Conservation (phyloP, 2,113 vertebrate genomes). For the Lophius piscatorius region DNA sequence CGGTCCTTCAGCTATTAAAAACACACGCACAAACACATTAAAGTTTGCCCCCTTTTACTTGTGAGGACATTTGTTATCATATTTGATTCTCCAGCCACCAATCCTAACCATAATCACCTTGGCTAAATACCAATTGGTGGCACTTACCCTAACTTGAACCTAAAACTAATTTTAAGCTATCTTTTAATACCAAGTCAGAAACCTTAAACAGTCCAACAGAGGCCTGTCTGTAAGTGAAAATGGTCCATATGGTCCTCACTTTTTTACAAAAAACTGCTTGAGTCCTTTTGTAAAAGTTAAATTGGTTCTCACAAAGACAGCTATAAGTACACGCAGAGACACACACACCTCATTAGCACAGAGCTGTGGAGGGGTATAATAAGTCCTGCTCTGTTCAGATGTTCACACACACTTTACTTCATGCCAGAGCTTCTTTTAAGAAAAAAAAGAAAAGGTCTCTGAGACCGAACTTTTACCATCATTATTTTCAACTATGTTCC, state of each 20-base stretch:
- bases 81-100: not conserved
- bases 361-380: constrained; percentile 51
- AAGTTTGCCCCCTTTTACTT: no score
- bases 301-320: not conserved
- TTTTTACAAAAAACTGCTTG: not conserved
- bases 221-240: not conserved
- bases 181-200: not conserved
- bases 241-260: not conserved
- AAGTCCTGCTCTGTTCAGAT: constrained; percentile 57
- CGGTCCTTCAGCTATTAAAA: constrained; percentile 48
- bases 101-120: no score
- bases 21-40: constrained; percentile 23
- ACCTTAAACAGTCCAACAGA: not conserved
- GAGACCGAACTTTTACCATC: constrained; percentile 29
- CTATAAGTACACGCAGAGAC: constrained; percentile 7
- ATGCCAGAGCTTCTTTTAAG: constrained; percentile 46
- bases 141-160: no score
- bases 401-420: constrained; percentile 48
- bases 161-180: not conserved
- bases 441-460: constrained; percentile 25
- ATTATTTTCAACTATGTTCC: constrained; percentile 28
- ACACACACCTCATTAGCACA: constrained; percentile 64
- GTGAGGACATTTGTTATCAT: not conserved
- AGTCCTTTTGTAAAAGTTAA: not conserved
- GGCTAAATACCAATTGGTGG: no score